These are phyloP conservation scores for Rhamnusium bicolor DNA, from an alignment of 2,888 invertebrate species.

Conservation along the genomic window DNA sequence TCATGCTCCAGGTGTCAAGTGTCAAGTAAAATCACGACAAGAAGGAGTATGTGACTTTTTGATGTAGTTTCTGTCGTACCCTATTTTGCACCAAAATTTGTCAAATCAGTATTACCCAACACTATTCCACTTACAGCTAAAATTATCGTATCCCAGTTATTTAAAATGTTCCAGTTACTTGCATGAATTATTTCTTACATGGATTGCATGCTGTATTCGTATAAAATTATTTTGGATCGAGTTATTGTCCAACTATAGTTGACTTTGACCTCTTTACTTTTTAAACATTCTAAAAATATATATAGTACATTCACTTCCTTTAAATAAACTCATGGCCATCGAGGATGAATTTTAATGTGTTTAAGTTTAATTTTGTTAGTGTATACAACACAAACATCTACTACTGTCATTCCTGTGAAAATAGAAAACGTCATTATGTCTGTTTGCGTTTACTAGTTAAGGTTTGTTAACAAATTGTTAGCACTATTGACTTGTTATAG, in stretches of 20 bases:
- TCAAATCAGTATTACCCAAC: too few species aligned
- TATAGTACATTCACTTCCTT: neutral
- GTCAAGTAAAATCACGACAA: too few species aligned
- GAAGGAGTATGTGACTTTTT: too few species aligned
- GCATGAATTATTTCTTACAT: neutral
- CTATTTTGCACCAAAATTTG: too few species aligned
- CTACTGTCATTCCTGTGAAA: neutral
- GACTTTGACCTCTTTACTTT: constrained; percentile 13
- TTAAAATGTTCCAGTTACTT: neutral
- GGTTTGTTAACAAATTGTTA: too few species aligned
- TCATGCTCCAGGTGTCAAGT: too few species aligned
- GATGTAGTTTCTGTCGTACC: too few species aligned
- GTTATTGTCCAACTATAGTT: neutral
- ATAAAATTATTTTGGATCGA: neutral
- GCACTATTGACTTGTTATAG: too few species aligned
- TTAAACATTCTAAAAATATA: constrained; percentile 13
- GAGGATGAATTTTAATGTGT: constrained; percentile 7
- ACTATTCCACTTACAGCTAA: neutral
- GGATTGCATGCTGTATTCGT: neutral
- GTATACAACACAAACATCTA: neutral
- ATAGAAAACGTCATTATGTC: neutral
- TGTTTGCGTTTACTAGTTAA: too few species aligned
- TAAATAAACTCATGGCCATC: constrained; percentile 17
- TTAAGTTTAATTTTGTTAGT: constrained; percentile 15
- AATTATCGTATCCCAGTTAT: neutral